Evolutionary conservation across 1,140 invertebrate genomes (phyloP).

Genomic region (Cyphomyrmex costatus): DNA sequence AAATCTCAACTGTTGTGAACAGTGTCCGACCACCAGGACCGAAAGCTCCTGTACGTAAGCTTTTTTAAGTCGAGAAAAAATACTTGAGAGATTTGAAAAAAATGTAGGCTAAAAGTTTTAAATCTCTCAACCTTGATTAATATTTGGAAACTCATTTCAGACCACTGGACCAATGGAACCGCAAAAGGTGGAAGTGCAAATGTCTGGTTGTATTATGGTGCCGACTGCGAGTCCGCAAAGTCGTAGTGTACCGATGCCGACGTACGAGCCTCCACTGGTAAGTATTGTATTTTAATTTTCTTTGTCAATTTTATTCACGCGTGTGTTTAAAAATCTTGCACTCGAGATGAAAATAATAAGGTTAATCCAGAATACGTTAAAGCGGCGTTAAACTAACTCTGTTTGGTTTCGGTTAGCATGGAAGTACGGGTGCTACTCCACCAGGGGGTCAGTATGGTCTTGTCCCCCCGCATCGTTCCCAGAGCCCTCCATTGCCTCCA

Average conservation of each 20-base stretch:
- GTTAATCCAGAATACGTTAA: background rate
- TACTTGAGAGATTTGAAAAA: background rate
- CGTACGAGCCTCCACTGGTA: constrained; percentile 91
- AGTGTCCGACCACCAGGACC: constrained; percentile 80
- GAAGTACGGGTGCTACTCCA: constrained; percentile 82
- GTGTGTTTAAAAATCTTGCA: constrained; percentile 1
- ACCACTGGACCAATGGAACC: constrained; percentile 85
- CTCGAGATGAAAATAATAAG: constrained; percentile 18
- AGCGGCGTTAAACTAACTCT: constrained; percentile 70
- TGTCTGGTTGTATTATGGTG: constrained; percentile 88
- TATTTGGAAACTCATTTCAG: constrained; percentile 69
- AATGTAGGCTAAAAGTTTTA: background rate
- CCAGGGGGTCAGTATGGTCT: constrained; percentile 85
- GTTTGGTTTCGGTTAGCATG: constrained; percentile 85
- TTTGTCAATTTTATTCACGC: background rate
- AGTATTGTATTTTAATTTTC: constrained; percentile 20
- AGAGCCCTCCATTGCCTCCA: constrained; percentile 90
- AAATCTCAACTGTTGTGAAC: constrained; percentile 80
- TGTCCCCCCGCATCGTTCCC: constrained; percentile 85
- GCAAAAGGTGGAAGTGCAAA: constrained; percentile 88
- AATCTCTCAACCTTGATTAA: background rate
- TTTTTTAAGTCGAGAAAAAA: constrained; percentile 8
- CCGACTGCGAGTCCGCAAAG: constrained; percentile 88
- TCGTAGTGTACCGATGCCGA: constrained; percentile 87
- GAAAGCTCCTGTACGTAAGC: constrained; percentile 80